Evolutionary conservation across 2,888 invertebrate species (phyloP).

Genomic region (Mythimna ferrago): DNA sequence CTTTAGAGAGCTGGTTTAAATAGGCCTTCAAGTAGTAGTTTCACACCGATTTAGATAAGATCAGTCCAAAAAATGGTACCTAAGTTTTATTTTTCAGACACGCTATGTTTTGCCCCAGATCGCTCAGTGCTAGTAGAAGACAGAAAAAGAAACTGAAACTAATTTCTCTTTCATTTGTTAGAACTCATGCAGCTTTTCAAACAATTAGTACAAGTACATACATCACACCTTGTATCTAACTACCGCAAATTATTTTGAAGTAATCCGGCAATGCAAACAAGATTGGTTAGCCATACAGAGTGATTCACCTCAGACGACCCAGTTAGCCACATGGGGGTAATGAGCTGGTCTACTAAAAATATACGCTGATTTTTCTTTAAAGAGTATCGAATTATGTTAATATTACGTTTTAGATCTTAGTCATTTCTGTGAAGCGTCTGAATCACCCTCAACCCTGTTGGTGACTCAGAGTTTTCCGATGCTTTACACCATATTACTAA

Average conservation of each 20-base stretch:
- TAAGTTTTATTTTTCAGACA: slow-evolving; percentile 6
- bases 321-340: slow-evolving; percentile 53
- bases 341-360: slow-evolving; percentile 61
- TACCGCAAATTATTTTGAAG: slow-evolving; percentile 44
- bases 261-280: slow-evolving; percentile 49
- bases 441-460: background rate
- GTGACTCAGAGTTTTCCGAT: slow-evolving; percentile 4
- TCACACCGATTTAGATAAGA: slow-evolving; percentile 24
- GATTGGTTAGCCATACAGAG: slow-evolving; percentile 29
- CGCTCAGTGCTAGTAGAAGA: background rate
- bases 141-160: background rate
- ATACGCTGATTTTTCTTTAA: slow-evolving; percentile 47
- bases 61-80: slow-evolving; percentile 7
- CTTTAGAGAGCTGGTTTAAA: slow-evolving; percentile 12
- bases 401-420: slow-evolving; percentile 31
- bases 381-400: slow-evolving; percentile 37
- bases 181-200: background rate
- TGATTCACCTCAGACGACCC: slow-evolving; percentile 63
- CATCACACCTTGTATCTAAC: slow-evolving; percentile 32
- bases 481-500: background rate
- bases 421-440: slow-evolving; percentile 34
- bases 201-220: slow-evolving; percentile 18
- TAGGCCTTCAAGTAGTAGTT: background rate
- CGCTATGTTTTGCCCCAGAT: background rate
- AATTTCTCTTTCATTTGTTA: slow-evolving; percentile 5